These are phyloP conservation scores for Urosaurus nigricauda DNA, from an alignment of 2,797 vertebrate species.

Conservation along the genomic window DNA sequence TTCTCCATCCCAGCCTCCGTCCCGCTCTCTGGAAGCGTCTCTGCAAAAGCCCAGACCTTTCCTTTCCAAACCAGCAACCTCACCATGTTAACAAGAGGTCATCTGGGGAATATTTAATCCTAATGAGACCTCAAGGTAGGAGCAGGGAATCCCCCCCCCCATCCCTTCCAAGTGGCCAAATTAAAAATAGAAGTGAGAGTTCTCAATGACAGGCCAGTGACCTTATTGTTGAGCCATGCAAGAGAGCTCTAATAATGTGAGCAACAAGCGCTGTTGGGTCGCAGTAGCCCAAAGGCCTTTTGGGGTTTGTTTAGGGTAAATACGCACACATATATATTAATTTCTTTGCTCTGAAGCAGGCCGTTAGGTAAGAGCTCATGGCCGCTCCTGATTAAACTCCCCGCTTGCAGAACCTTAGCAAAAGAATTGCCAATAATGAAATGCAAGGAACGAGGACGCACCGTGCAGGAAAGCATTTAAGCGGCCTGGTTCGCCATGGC, in stretches of 20 bases:
- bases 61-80: not conserved
- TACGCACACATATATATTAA: too few species aligned
- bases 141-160: too few species aligned
- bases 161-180: not conserved
- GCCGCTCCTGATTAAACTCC: not conserved
- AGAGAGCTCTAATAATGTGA: not conserved
- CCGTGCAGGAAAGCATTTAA: not conserved
- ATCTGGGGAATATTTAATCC: not conserved
- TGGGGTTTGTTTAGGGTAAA: not conserved
- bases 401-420: not conserved
- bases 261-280: not conserved
- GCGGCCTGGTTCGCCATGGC: not conserved
- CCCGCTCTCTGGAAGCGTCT: not conserved
- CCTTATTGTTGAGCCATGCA: not conserved
- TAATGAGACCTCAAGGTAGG: not conserved
- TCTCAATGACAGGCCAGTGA: not conserved
- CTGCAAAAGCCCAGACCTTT: not conserved
- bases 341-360: not conserved
- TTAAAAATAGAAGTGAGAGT: not conserved
- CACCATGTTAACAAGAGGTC: not conserved
- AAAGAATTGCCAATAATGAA: conserved; percentile 18
- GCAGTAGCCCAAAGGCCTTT: not conserved
- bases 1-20: too few species aligned
- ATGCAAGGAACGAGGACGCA: conserved; percentile 29
- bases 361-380: not conserved